Percentiles rank a stretch among this genome's conserved stretches.
Conservation (phyloP, 2,888 invertebrate species). For the Zhengitettix transpicula region DNA sequence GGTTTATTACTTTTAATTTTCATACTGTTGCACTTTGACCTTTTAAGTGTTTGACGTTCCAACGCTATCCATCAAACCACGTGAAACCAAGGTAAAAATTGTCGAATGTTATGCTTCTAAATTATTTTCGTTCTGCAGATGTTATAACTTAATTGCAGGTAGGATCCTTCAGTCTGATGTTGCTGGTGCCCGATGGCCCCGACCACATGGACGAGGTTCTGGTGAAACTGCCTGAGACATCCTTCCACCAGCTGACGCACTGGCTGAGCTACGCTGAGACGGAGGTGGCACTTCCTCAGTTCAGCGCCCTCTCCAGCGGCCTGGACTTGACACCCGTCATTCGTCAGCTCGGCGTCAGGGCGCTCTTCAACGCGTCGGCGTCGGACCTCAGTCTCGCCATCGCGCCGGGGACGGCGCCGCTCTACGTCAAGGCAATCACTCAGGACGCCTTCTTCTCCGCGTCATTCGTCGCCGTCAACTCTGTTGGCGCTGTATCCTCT, state of each 20-base stretch:
- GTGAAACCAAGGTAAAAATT: no score
- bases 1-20: no score
- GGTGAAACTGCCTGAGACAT: conserved; percentile 12
- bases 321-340: conserved; percentile 18
- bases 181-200: conserved; percentile 18
- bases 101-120: no score
- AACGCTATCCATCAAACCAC: no score
- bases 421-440: conserved; percentile 16
- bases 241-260: conserved; percentile 12
- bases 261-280: conserved; percentile 16
- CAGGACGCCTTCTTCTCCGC: conserved; percentile 21
- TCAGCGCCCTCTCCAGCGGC: conserved; percentile 17
- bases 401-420: background rate
- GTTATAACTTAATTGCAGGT: no score
- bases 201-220: conserved; percentile 14
- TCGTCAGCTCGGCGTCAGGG: conserved; percentile 16
- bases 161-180: conserved; percentile 15
- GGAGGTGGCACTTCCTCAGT: conserved; percentile 20
- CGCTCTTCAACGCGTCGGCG: conserved; percentile 14
- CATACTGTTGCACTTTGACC: no score
- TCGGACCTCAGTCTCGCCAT: conserved; percentile 6
- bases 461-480: conserved; percentile 20
- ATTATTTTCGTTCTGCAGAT: no score
- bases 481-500: conserved; percentile 18
- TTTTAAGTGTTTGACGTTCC: no score